phyloP scores from a whole-genome alignment of 2,797 vertebrate genomes.

The Benthosema pterotum region DNA sequence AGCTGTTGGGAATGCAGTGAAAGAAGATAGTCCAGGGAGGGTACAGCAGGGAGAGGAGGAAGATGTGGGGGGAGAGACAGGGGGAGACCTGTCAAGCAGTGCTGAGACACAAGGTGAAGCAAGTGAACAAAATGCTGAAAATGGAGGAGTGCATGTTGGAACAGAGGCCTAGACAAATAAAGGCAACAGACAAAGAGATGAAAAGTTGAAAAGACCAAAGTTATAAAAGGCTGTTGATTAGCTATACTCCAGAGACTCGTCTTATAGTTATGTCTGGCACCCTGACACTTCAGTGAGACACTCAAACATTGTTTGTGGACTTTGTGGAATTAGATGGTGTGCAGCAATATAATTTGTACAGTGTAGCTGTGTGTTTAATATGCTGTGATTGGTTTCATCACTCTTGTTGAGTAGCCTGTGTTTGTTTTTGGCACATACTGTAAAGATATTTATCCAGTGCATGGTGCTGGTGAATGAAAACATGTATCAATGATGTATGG shows the following conservation, averaged over 20 bases:
- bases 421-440: conserved; percentile 29
- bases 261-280: conserved; percentile 45
- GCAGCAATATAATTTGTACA: conserved; percentile 6
- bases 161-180: conserved; percentile 45
- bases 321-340: conserved; percentile 27
- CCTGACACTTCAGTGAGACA: conserved; percentile 15
- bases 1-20: conserved; percentile 12
- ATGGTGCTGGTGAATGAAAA: too few species aligned
- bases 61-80: conserved; percentile 12
- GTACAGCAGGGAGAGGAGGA: conserved; percentile 9
- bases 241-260: conserved; percentile 37
- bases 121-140: conserved; percentile 1
- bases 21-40: conserved; percentile 31
- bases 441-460: background rate
- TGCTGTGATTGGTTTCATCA: conserved; percentile 14
- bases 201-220: conserved; percentile 52
- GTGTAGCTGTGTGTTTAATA: conserved; percentile 17
- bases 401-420: conserved; percentile 17
- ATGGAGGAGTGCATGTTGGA: conserved; percentile 15
- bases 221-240: conserved; percentile 22
- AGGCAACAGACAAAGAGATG: conserved; percentile 22
- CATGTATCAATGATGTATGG: conserved; percentile 17
- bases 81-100: conserved; percentile 26
- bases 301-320: conserved; percentile 1
- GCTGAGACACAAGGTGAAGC: conserved; percentile 43